phyloP scores from a whole-genome alignment of 2,888 invertebrate species.

The Conus canariensis region DNA sequence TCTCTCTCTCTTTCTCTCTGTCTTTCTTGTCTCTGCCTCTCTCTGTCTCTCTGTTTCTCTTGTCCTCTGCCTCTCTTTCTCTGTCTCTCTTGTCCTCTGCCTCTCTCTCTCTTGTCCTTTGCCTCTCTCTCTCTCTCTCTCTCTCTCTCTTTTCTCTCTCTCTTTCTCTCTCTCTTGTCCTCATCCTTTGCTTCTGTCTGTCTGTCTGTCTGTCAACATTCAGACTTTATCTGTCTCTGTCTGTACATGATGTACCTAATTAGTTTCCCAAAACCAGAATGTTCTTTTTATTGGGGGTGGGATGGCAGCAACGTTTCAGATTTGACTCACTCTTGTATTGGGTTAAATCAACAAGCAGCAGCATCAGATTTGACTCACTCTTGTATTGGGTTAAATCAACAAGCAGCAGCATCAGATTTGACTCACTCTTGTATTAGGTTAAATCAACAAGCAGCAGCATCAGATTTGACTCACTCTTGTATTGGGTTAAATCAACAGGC shows the following conservation, averaged over 20 bases:
- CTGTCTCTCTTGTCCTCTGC: neutral
- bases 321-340: no score
- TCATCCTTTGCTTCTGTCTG: neutral
- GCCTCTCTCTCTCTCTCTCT: slow-evolving; percentile 19
- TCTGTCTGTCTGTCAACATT: neutral
- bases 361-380: no score
- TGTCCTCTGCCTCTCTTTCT: neutral
- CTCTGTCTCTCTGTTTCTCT: neutral
- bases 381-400: no score
- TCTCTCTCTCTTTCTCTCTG: neutral
- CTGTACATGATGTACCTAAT: neutral
- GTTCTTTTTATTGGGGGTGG: no score
- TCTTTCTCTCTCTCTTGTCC: slow-evolving; percentile 9
- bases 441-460: no score
- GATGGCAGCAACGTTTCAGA: no score
- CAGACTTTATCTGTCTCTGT: neutral
- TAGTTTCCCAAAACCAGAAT: no score
- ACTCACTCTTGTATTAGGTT: no score
- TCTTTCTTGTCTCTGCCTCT: neutral
- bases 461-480: no score
- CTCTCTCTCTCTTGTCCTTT: neutral
- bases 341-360: no score
- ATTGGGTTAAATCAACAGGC: no score
- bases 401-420: no score
- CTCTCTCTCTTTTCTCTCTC: slow-evolving; percentile 6